Evolutionary conservation across 2,888 invertebrate species (phyloP), one percentile per base, ranked within the genome.

Genomic region (Geophilus truncorum): DNA sequence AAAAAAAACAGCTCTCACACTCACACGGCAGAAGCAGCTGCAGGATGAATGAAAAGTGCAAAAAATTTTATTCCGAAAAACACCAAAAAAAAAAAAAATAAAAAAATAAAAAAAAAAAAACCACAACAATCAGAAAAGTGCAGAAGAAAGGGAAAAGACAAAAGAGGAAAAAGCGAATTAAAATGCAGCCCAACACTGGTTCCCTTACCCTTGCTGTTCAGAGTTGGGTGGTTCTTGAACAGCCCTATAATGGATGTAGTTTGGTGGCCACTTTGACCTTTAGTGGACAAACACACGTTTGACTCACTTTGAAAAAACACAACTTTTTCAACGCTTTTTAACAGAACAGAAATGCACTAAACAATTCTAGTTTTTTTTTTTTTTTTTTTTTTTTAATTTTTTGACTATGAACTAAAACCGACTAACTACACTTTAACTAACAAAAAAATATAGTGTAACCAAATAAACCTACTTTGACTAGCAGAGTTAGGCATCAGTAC

Each of bases 231-330:
- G 18, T 75, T 75, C 76, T 28, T 75, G 76, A 75, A 75, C 30
- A 75, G 76, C 76, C 76, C 76, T 30, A 75, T 75, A 75, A 75
- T 75, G 10, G 76, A 75, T 28, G 76, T 75, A n/a, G 76, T 75
- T 30, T 75, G 30, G 4, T 75, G 76, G 76, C 76, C 76, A 75
- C 28, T 75, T 75, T 75, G 28, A 75, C 76, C 76, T 75, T 75
- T 30, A 75, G 76, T 75, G 76, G 76, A 75, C 76, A 75, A 75
- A 51, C 51, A 51, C 51, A 51, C 51, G 51, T 51, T 51, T 51
- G 51, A 51, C 51, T 51, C 51, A 51, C 51, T 51, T 51, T 51
- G 51, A 51, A 51, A 51, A 51, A 51, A 51, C 51, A 51, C 21
- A 51, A 51, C 51, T 51, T 51, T 51, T 51, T 51, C 51, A 51